Evolutionary conservation across 2,888 invertebrate genomes (phyloP).

Genomic region (Campaea margaritaria): DNA sequence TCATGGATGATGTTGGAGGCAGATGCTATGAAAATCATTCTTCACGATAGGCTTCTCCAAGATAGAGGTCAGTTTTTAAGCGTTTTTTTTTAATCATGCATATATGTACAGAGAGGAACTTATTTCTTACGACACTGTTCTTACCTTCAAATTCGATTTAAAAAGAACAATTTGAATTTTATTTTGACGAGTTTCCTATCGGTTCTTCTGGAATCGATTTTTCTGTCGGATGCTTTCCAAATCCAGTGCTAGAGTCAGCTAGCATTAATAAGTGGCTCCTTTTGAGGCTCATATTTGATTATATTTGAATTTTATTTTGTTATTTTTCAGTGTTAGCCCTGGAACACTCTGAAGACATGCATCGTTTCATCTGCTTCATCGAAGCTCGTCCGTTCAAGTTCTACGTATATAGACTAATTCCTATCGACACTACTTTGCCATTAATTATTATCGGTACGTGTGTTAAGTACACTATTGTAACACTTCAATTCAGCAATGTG

Average conservation of each 20-base stretch:
- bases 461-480: neutral
- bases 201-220: no score
- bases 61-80: conserved; percentile 6
- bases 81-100: neutral
- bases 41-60: conserved; percentile 12
- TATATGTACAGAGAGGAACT: no score
- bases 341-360: neutral
- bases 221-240: no score
- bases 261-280: no score
- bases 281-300: no score
- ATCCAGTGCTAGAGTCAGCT: no score
- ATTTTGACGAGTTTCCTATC: no score
- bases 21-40: neutral
- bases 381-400: neutral
- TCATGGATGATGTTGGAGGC: neutral
- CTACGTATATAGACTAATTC: neutral
- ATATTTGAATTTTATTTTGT: neutral
- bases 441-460: neutral
- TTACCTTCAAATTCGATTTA: no score
- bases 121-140: no score
- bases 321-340: neutral
- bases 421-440: neutral
- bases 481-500: neutral
- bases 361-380: neutral
- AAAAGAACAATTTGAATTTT: no score